Evolutionary conservation across 1,140 invertebrate species (phyloP).

Genomic region (Idris sp.): DNA sequence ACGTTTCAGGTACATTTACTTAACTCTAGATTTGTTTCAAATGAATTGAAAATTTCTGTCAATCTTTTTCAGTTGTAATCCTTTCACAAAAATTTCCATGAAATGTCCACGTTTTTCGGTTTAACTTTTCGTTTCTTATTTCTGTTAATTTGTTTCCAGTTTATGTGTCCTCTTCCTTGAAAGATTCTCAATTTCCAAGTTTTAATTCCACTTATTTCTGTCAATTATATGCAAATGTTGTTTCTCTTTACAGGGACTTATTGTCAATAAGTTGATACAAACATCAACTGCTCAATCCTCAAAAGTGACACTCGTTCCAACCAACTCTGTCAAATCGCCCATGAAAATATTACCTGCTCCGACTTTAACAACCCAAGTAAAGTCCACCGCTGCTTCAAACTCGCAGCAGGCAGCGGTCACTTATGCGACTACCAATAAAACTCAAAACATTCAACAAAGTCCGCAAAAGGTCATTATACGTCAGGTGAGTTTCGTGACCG

Average conservation of each 20-base stretch:
- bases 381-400: constrained; percentile 66
- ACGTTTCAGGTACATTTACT: too few relatives aligned
- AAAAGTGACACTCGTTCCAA: constrained; percentile 74
- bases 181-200: too few relatives aligned
- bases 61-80: too few relatives aligned
- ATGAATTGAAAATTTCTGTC: too few relatives aligned
- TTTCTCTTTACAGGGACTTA: constrained; percentile 73
- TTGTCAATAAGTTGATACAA: constrained; percentile 77
- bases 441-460: constrained; percentile 77
- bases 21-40: too few relatives aligned
- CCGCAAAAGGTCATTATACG: constrained; percentile 81
- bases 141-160: too few relatives aligned
- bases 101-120: too few relatives aligned
- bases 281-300: constrained; percentile 71
- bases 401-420: constrained; percentile 64
- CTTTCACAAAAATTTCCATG: too few relatives aligned
- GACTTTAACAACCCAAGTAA: constrained; percentile 73
- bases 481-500: constrained; percentile 77
- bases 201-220: constrained; percentile 1
- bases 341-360: constrained; percentile 85
- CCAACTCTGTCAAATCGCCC: constrained; percentile 80
- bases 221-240: constrained; percentile 40
- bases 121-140: too few relatives aligned
- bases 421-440: constrained; percentile 69
- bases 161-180: too few relatives aligned